A percentile compares a stretch with the other conserved stretches of the same genome.
phyloP scores from a whole-genome alignment of 2,888 invertebrate genomes.

The Calliphora vomitoria region DNA sequence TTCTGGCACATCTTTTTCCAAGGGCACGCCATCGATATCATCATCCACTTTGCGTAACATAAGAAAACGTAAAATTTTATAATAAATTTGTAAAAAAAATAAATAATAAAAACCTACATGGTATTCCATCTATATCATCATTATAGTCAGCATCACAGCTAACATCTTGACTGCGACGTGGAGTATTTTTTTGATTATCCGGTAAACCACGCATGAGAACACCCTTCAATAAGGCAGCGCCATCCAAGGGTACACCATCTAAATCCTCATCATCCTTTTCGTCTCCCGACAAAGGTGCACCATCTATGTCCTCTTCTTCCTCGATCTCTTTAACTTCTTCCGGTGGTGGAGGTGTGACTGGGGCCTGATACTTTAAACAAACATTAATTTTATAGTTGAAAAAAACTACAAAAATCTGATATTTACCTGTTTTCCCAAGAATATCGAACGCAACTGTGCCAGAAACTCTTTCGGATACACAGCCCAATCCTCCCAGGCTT shows the following conservation, averaged over 20 bases:
- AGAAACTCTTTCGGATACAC: constrained; percentile 97
- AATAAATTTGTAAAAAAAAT: not conserved
- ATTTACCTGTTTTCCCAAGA: constrained; percentile 89
- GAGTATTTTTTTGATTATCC: constrained; percentile 81
- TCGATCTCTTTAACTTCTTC: constrained; percentile 79
- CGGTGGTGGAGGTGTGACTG: constrained; percentile 76
- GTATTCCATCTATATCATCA: constrained; percentile 90
- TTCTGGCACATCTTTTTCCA: constrained; percentile 84
- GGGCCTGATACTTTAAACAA: constrained; percentile 27
- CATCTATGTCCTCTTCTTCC: constrained; percentile 84
- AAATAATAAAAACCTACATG: constrained; percentile 83
- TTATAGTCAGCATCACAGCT: constrained; percentile 83
- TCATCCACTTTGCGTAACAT: constrained; percentile 86
- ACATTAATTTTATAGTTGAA: not conserved
- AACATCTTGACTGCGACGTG: constrained; percentile 75
- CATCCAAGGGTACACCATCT: constrained; percentile 92
- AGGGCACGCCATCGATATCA: constrained; percentile 91
- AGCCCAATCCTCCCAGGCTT: constrained; percentile 99
- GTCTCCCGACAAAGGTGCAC: constrained; percentile 85
- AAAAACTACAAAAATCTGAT: not conserved
- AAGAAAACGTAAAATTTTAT: constrained; percentile 54
- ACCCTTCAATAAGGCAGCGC: constrained; percentile 91
- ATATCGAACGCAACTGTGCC: constrained; percentile 93
- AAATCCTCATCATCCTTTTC: constrained; percentile 88
- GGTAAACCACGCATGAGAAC: constrained; percentile 86